Evolutionary conservation across 2,888 invertebrate species (phyloP).

Genomic region (Phyllotreta striolata): DNA sequence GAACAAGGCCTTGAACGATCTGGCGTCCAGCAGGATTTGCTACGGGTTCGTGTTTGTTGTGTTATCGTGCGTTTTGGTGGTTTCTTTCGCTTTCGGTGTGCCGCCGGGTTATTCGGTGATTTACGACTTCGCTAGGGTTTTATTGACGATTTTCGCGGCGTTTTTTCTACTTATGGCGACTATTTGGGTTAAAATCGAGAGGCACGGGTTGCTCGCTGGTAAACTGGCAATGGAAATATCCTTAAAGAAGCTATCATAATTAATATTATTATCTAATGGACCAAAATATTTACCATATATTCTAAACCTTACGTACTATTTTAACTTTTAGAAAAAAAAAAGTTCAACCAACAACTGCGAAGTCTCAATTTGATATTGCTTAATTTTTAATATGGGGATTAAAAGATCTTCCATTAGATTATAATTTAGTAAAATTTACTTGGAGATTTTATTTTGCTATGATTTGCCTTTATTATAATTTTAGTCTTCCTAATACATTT

Average conservation of each 20-base stretch:
- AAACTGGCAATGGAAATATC: constrained; percentile 74
- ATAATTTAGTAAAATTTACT: no score
- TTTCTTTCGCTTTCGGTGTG: constrained; percentile 63
- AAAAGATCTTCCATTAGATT: no score
- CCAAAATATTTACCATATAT: no score
- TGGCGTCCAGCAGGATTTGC: constrained; percentile 64
- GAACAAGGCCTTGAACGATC: constrained; percentile 64
- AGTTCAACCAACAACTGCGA: no score
- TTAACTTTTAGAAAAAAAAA: no score
- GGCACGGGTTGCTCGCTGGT: constrained; percentile 79
- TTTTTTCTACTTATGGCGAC: constrained; percentile 81
- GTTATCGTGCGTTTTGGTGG: constrained; percentile 62
- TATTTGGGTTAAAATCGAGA: constrained; percentile 83
- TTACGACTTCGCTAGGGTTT: constrained; percentile 68
- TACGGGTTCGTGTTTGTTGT: constrained; percentile 65
- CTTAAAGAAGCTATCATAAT: constrained; percentile 45
- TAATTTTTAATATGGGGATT: no score
- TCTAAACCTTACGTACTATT: no score
- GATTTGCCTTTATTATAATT: no score
- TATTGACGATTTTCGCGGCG: constrained; percentile 71
- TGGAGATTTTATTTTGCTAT: no score
- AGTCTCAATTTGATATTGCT: no score
- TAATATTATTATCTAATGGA: neutral
- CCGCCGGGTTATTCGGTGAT: constrained; percentile 60
- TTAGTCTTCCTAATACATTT: no score